Evolutionary conservation across 2,888 invertebrate genomes (phyloP), one percentile per base, ranked within the genome.

Genomic region (Macrophya alboannulata): DNA sequence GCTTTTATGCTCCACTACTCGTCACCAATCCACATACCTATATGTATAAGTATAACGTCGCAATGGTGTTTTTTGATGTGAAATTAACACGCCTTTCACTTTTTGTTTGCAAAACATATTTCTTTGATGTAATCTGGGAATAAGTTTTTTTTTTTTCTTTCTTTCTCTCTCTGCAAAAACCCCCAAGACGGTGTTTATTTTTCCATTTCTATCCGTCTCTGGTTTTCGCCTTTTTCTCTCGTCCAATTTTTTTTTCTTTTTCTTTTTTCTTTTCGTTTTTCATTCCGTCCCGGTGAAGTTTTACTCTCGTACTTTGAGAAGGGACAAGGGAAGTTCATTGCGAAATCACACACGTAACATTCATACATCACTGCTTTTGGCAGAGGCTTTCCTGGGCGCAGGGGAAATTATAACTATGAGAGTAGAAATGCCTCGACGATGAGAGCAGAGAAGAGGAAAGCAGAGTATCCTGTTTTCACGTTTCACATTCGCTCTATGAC

Each of bases 341-440:
- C 21, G 43, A 74, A 74, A 74, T 74, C 74, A 45, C 74, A 45
- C 74, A 74, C 74, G 74, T 74, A 74, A 43, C 43, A 68, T 37
- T 68, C 68, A 68, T 68, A 68, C 68, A 68, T 68, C 68, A 68
- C 68, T 68, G 68, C 68, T 37, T 68, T 68, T 25, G 25, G 71
- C n/a, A 37, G 71, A 43, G 71, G 71, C 15, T 71, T 71, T 71
- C 68, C 15, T 10, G 43, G 31, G 68, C 68, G 68, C 68, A 68
- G 55, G 76, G 76, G 51, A 77, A 77, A 77, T 51, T 51, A 77
- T 77, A 45, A 77, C 76, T 12, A 37, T n/a, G n/a, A 68, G 17
- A 68, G 31, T 68, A 37, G 37, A 55, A 15, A 68, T 37, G 37
- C 0, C 17, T 37, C 25, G 68, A 17, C 25, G 68, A 68, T 68